A percentile compares a stretch with the other conserved stretches of the same genome.
Conservation (phyloP, 2,113 vertebrate species). For the Leptosomus discolor region DNA sequence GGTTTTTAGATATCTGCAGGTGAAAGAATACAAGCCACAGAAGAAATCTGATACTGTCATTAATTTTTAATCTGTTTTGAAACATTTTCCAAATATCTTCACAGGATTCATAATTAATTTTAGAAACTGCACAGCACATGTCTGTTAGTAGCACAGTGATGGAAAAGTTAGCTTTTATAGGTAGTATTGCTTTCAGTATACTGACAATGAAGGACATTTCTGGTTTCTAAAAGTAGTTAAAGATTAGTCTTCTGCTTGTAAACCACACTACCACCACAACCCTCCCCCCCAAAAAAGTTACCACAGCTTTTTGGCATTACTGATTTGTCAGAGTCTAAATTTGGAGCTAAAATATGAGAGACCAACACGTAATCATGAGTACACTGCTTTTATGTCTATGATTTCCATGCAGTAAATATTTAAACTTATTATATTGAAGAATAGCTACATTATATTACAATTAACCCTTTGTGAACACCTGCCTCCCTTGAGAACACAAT, state of each 20-base stretch:
- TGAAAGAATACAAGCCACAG: slow-evolving; percentile 14
- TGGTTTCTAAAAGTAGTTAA: background rate
- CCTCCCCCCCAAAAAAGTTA: background rate
- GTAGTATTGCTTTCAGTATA: background rate
- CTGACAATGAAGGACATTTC: background rate
- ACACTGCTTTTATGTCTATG: background rate
- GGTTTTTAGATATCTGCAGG: slow-evolving; percentile 8
- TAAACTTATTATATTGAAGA: background rate
- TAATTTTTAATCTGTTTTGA: slow-evolving; percentile 62
- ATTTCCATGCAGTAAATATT: background rate
- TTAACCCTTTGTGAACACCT: background rate
- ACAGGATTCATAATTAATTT: background rate
- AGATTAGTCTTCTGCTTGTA: background rate
- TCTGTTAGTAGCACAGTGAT: background rate
- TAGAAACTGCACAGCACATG: background rate
- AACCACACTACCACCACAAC: background rate
- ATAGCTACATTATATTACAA: background rate
- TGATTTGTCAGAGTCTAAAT: background rate
- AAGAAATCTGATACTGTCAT: slow-evolving; percentile 18
- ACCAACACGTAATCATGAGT: background rate
- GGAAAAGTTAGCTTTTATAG: background rate
- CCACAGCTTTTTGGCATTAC: background rate
- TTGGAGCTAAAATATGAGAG: background rate
- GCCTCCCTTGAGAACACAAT: background rate
- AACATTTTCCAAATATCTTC: background rate